Evolutionary conservation across 64 coral and sea anemone species (phyloP), one percentile per base, ranked within the genome.

Genomic region (Dendronephthya gigantea): DNA sequence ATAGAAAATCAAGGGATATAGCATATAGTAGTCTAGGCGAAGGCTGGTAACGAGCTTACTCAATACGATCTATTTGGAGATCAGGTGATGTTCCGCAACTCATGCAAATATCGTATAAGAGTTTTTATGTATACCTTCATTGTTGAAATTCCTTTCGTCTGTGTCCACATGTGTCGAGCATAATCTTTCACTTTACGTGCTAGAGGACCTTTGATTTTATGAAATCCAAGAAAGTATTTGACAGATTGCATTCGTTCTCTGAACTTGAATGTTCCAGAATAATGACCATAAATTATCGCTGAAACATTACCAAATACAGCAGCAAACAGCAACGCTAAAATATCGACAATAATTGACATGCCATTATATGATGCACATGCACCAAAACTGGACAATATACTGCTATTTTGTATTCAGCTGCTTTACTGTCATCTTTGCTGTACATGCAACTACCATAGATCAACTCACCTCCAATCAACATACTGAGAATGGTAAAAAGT

Each of bases 241-340:
- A 98, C 93, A 23, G 88, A 86, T 27, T 93, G 92, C 48, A 91
- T 88, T 83, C 93, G 90, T 66, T 98, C 93, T 55, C 95, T 56
- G 75, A 93, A 98, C 4, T 92, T 92, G 85, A 98, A 98, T 55
- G 93, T 98, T 62, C 95, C 93, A 25, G 95, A 98, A 82, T 98
- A 98, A 82, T 98, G 95, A 14, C 95, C 95, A 84, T 98, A 92
- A 62, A 98, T 93, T 40, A 98, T 98, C 4, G 95, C 95, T 31
- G 95, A 93, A 35, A 98, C 95, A 22, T 98, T 98, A 16, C 95
- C 95, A 90, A 98, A 98, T 55, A 98, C 93, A 29, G 76, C 95
- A 25, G 95, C 95, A 70, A 93, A 93, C 92, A 98, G 93, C 59
- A 98, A 92, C 50, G 92, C 95, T 98, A 68, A 50, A 5, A 82